Conservation (phyloP, 2,113 vertebrate genomes). For the Hyperopisus bebe region DNA sequence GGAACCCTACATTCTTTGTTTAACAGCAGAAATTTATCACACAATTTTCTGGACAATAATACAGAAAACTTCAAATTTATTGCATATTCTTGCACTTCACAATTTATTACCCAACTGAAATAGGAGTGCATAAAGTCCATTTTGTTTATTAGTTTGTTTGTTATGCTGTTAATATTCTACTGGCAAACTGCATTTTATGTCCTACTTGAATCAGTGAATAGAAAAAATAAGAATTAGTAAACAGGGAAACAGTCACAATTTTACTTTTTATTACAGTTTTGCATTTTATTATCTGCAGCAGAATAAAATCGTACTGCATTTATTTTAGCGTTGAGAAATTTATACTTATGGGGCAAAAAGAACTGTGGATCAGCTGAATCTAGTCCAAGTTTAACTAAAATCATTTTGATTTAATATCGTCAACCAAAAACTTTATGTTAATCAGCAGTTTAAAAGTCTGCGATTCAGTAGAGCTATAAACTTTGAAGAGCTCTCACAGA, state of each 20-base stretch:
- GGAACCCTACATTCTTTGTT: neutral
- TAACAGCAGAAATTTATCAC: neutral
- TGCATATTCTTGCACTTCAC: neutral
- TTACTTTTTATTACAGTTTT: neutral
- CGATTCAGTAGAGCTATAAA: neutral
- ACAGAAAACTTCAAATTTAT: neutral
- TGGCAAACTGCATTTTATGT: neutral
- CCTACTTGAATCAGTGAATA: neutral
- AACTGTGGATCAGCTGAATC: neutral
- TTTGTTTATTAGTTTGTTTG: neutral
- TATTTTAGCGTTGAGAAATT: neutral
- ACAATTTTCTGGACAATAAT: neutral
- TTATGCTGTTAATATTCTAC: neutral
- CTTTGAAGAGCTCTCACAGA: constrained; percentile 13
- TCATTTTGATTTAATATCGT: neutral
- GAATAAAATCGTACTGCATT: neutral
- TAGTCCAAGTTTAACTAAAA: neutral
- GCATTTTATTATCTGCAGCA: neutral
- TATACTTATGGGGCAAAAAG: neutral
- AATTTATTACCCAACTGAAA: neutral
- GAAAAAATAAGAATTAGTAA: neutral
- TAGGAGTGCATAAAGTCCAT: neutral
- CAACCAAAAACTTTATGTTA: neutral
- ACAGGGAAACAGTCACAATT: neutral
- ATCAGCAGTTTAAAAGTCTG: neutral